Conservation (phyloP, 2,797 vertebrate genomes). For the Chromobotia macracanthus region DNA sequence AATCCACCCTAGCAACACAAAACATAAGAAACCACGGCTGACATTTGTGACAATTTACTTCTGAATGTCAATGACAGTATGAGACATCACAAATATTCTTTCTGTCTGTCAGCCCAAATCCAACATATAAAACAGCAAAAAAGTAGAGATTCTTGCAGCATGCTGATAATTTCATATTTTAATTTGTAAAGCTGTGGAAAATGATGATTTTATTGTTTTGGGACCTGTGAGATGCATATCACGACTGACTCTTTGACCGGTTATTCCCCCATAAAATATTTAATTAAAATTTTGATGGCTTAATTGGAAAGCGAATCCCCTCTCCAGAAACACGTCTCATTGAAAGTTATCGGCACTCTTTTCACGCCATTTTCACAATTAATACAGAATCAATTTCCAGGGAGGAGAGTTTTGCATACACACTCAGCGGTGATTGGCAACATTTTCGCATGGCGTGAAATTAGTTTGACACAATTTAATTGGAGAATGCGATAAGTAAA, state of each 20-base stretch:
- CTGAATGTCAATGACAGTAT: constrained; percentile 1
- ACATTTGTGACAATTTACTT: constrained; percentile 11
- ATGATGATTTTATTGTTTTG: constrained; percentile 79
- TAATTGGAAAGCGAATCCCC: constrained; percentile 68
- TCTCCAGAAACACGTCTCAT: constrained; percentile 26
- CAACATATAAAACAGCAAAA: background rate
- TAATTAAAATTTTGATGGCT: constrained; percentile 80
- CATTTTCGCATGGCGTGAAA: constrained; percentile 48
- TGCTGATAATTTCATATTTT: constrained; percentile 79
- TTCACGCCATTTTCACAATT: constrained; percentile 45
- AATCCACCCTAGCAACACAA: background rate
- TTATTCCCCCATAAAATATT: constrained; percentile 73
- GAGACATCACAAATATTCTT: background rate
- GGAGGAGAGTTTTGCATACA: constrained; percentile 5
- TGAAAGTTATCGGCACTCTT: constrained; percentile 47
- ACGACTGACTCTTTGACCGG: constrained; percentile 77
- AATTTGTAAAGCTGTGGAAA: constrained; percentile 76
- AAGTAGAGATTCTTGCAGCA: background rate
- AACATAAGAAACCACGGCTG: background rate
- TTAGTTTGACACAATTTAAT: constrained; percentile 58
- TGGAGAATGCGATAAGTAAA: constrained; percentile 54
- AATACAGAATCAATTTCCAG: constrained; percentile 45
- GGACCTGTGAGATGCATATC: constrained; percentile 77
- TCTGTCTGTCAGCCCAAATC: constrained; percentile 12
- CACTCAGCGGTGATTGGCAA: constrained; percentile 46